phyloP scores from a whole-genome alignment of 30 jellyfish, hydroid and myxozoan species.

The Nemopilema nomurai region DNA sequence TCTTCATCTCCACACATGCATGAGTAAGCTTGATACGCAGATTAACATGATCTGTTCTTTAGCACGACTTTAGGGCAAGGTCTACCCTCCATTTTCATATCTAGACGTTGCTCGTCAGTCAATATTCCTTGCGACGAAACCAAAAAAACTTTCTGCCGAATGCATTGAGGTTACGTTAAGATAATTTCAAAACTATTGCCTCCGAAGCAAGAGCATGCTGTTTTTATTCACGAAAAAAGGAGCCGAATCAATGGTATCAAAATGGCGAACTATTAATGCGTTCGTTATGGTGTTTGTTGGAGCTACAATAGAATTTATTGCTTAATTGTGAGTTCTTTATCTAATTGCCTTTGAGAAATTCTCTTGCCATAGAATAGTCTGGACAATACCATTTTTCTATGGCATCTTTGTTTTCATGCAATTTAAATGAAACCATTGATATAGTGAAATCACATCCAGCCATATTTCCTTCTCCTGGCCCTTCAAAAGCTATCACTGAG shows the following conservation, averaged over 20 bases:
- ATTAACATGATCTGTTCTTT: background rate
- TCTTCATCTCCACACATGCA: slow-evolving; percentile 13
- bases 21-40: background rate
- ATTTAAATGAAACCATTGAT: too few relatives aligned
- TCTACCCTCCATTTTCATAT: background rate
- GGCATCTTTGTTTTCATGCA: too few relatives aligned
- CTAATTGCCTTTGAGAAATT: too few relatives aligned
- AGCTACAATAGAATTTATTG: background rate
- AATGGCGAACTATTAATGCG: background rate
- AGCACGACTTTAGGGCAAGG: slow-evolving; percentile 1
- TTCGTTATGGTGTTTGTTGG: background rate
- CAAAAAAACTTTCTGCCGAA: slow-evolving; percentile 6
- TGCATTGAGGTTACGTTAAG: background rate
- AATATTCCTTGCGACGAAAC: slow-evolving; percentile 11
- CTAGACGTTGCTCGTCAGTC: slow-evolving; percentile 22
- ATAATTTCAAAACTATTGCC: background rate
- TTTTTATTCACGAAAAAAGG: background rate
- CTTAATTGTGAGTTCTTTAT: too few relatives aligned
- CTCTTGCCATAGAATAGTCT: too few relatives aligned
- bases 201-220: background rate
- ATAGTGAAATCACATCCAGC: too few relatives aligned
- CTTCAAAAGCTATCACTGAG: too few relatives aligned
- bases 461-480: too few relatives aligned
- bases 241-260: background rate
- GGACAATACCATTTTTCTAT: too few relatives aligned